Conservation (phyloP, 2,797 vertebrate genomes). For the Vireo griseus region DNA sequence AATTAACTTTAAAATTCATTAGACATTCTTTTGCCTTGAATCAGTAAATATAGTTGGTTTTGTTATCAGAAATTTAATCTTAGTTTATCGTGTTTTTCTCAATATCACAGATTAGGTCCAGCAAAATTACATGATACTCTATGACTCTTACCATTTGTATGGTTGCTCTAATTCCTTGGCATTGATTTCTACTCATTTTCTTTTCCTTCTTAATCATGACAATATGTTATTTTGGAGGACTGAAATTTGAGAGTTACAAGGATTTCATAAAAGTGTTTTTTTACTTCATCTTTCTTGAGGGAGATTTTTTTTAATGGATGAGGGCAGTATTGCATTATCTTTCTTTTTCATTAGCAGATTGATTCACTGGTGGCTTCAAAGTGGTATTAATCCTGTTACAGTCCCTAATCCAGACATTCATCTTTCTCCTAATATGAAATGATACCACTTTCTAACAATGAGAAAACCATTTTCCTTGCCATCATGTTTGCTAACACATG, state of each 20-base stretch:
- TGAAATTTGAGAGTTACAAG: neutral
- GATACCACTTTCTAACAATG: neutral
- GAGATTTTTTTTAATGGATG: neutral
- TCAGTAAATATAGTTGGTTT: neutral
- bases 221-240: neutral
- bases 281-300: neutral
- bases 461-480: neutral
- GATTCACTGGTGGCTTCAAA: neutral
- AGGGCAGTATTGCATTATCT: neutral
- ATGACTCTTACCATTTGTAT: neutral
- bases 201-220: neutral
- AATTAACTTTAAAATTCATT: neutral
- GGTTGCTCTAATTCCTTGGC: neutral
- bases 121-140: neutral
- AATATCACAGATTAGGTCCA: neutral
- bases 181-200: neutral
- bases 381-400: neutral
- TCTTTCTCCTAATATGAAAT: neutral
- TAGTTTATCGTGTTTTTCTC: neutral
- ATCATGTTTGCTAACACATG: neutral
- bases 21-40: neutral
- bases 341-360: neutral
- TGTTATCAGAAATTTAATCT: neutral
- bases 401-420: neutral
- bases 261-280: neutral